phyloP scores from a whole-genome alignment of 2,888 invertebrate genomes.

The Parnassius glacialis region DNA sequence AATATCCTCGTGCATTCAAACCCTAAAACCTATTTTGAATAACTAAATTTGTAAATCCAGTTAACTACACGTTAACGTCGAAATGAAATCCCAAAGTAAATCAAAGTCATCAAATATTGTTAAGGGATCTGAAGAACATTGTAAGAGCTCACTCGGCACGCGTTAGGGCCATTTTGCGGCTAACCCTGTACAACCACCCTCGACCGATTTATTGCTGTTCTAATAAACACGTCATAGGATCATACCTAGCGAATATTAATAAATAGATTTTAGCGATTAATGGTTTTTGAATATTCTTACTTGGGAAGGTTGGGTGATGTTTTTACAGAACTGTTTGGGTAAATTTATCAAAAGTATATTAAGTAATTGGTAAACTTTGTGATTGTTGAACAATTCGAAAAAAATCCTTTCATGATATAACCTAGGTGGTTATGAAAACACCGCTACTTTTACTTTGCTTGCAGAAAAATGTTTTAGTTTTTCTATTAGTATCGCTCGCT shows the following conservation, averaged over 20 bases:
- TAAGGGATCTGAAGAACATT: slow-evolving; percentile 63
- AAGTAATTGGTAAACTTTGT: no score
- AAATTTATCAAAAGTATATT: no score
- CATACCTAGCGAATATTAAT: slow-evolving; percentile 73
- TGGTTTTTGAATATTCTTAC: slow-evolving; percentile 32
- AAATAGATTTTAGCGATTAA: slow-evolving; percentile 56
- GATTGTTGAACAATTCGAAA: no score
- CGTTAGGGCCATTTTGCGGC: slow-evolving; percentile 65
- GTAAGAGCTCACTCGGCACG: slow-evolving; percentile 68
- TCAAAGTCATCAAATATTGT: slow-evolving; percentile 64
- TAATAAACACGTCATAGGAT: slow-evolving; percentile 73
- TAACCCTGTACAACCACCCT: slow-evolving; percentile 44
- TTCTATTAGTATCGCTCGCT: slow-evolving; percentile 60
- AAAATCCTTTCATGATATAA: slow-evolving; percentile 18
- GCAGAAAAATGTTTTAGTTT: slow-evolving; percentile 44
- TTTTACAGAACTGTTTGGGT: no score
- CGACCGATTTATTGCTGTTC: slow-evolving; percentile 61
- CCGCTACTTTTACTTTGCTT: slow-evolving; percentile 32
- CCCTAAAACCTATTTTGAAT: background rate
- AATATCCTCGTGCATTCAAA: background rate
- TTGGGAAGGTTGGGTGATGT: background rate
- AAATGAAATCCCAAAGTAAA: slow-evolving; percentile 65
- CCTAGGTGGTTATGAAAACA: slow-evolving; percentile 28
- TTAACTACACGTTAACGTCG: slow-evolving; percentile 18
- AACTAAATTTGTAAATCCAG: slow-evolving; percentile 14